Base-by-base conservation (phyloP, 2,888 invertebrate species). In the Phengaris arion region DNA sequence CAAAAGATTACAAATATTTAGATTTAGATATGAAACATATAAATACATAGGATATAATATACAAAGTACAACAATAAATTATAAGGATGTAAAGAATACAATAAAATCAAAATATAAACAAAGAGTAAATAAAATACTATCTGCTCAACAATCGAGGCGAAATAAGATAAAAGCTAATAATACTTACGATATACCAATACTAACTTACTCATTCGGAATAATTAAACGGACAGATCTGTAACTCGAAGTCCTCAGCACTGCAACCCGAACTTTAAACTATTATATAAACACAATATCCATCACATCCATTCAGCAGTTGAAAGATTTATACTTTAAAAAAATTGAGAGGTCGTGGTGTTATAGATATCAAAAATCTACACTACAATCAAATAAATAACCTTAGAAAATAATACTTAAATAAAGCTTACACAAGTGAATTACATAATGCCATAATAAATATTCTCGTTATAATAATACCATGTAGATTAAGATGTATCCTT, bases 321-420 rank as follows among this genome's bases (percentile, higher is more conserved):
- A 51, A 52, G 75, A 59, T 55, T 57, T 15, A 45, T 13, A 7
- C 13, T 45, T 2, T 59, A 75, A 54, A 54, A 69, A 35, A 75
- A 51, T 12, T 64, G 54, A 69, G 68, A n/a, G 74, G 68, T 9
- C 68, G 64, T 0, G 74, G 69, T 13, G 6, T 55, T 45, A 68
- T 68, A 13, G 68, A 75, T 48, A 75, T 68, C 0, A 74, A 74
- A 74, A 57, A 74, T 51, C 15, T 74, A 74, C 51, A 51, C 15
- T 68, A 75, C 54, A 46, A n/a, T n/a, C 68, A 75, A 68, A 22
- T 75, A 68, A 5, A 68, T 13, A 54, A 68, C 45, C 52, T 75
- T 12, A 45, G 74, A 68, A 68, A 22, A 45, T 75, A 75, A 10
- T 68, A 69, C 13, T 45, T 54, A 13, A 52, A 15, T 4, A 72